Evolutionary conservation across 2,797 vertebrate genomes (phyloP).

Genomic region (Danio jaintianensis): DNA sequence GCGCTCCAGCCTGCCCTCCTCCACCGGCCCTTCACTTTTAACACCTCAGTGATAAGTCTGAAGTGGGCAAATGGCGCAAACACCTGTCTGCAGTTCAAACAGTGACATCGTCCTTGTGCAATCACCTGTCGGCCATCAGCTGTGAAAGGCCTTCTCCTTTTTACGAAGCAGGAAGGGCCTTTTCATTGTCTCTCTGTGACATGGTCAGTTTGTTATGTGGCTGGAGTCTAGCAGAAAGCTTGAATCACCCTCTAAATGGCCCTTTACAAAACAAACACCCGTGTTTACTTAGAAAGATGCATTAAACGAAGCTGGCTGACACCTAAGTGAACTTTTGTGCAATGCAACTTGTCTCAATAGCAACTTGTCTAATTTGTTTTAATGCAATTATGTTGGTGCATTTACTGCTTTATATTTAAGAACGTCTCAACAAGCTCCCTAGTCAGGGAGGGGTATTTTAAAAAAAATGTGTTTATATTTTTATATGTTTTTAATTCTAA

Average conservation of each 20-base stretch:
- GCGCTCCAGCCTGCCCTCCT: constrained; percentile 25
- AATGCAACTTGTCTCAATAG: neutral
- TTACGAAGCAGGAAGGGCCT: constrained; percentile 44
- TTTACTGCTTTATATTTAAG: neutral
- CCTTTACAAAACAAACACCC: constrained; percentile 49
- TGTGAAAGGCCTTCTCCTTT: constrained; percentile 48
- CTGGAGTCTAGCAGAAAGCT: constrained; percentile 20
- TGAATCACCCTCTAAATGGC: constrained; percentile 43
- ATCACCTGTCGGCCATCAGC: constrained; percentile 47
- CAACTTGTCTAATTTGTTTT: neutral
- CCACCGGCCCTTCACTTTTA: constrained; percentile 67
- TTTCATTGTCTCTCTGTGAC: constrained; percentile 37
- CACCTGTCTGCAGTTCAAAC: constrained; percentile 66
- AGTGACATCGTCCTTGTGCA: constrained; percentile 44
- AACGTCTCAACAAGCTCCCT: too few species aligned
- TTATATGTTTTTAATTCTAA: too few species aligned
- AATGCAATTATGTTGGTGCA: neutral
- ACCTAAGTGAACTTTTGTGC: constrained; percentile 12
- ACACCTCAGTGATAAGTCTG: constrained; percentile 74
- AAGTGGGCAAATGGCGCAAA: constrained; percentile 73
- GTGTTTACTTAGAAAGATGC: constrained; percentile 34
- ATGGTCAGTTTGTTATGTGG: constrained; percentile 42
- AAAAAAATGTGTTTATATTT: too few species aligned
- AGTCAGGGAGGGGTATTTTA: too few species aligned
- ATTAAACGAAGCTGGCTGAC: constrained; percentile 16